Evolutionary conservation across 64 coral and sea anemone species (phyloP).

Genomic region (Exaiptasia diaphana): DNA sequence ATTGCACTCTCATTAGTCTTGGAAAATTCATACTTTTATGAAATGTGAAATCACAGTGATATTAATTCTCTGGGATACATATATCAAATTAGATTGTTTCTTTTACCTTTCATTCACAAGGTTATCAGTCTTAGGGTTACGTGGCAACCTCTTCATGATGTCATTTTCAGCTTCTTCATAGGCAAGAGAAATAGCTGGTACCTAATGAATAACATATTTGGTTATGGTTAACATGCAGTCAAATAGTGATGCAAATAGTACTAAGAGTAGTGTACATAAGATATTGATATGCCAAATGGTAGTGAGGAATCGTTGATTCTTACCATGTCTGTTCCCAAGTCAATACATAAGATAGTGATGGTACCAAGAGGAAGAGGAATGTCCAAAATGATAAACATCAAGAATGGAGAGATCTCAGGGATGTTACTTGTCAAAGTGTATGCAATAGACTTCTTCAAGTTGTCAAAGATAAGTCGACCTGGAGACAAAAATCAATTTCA

Average conservation of each 20-base stretch:
- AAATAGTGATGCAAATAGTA: no score
- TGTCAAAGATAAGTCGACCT: constrained; percentile 89
- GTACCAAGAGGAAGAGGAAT: constrained; percentile 88
- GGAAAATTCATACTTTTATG: neutral
- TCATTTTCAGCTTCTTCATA: constrained; percentile 98
- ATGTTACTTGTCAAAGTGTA: constrained; percentile 99
- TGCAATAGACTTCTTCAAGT: constrained; percentile 98
- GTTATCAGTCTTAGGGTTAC: constrained; percentile 77
- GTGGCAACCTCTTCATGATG: constrained; percentile 96
- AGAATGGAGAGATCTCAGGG: constrained; percentile 89
- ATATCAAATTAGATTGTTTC: no score
- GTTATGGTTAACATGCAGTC: no score
- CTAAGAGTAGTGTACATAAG: no score
- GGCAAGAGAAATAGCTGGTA: constrained; percentile 93
- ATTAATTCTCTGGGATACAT: no score
- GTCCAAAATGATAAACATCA: constrained; percentile 72
- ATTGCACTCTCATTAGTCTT: neutral
- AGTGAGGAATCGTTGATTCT: no score
- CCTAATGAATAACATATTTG: constrained; percentile 43
- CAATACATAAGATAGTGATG: constrained; percentile 96
- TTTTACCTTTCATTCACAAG: constrained; percentile 96
- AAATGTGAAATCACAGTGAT: no score
- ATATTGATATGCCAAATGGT: no score
- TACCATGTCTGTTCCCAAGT: constrained; percentile 97
- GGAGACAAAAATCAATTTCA: neutral